Base-by-base conservation (phyloP, 2,888 invertebrate species). In the Ophion costatus region DNA sequence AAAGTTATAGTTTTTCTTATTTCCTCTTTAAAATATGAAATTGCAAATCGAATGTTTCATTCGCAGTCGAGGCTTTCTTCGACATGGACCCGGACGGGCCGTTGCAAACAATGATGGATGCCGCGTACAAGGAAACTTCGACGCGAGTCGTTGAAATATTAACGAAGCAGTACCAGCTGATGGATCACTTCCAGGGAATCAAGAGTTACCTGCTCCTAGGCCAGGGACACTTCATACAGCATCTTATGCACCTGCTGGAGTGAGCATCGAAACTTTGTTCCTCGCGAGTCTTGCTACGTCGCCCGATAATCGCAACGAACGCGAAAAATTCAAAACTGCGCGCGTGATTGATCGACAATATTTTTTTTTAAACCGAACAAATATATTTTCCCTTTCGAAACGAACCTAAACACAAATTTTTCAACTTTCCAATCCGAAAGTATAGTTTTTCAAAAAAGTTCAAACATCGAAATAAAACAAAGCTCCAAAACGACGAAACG, bases 161-260 rank as follows among this genome's bases (percentile, higher is more conserved):
- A 87, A 96, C 97, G 89, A 96, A 97, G 87, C 97, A 98, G 89
- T 98, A 98, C 94, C 97, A 98, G 91, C 95, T 99, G 86, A 95
- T 98, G 90, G 97, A 98, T 93, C 99, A 99, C 94, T 95, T 99
- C 75, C 96, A 98, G 91, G 98, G 98, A 29, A 96, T 99, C 94
- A 95, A 98, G 87, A 96, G 97, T 83, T 99, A 98, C 94, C 94
- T 99, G 90, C 95, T 99, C 78, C 95, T 99, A 17, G 98, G 98
- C 17, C 99, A 99, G 94, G 99, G 99, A 0, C 99, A 99, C 94
- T 99, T 99, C 94, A 98, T 98, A 90, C 96, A 98, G 91, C 97
- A 98, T 92, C 96, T 99, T 77, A 97, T 99, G 96, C 98, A 98
- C 90, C 95, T 98, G 84, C 94, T 99, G 86, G 97, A 97, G 98